Conservation (phyloP, 2,888 invertebrate genomes). For the Esperia sulphurella region DNA sequence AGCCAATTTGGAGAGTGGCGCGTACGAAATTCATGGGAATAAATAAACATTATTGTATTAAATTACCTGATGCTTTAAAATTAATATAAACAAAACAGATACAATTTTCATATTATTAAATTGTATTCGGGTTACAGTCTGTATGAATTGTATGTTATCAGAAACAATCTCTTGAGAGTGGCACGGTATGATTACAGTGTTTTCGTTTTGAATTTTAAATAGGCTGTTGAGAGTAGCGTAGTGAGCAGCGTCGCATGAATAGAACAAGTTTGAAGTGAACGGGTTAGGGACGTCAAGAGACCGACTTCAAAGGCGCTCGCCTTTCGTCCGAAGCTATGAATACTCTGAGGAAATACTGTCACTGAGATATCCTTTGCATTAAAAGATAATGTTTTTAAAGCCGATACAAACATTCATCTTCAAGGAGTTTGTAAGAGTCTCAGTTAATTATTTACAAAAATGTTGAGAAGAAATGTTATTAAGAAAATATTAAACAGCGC, state of each 20-base stretch:
- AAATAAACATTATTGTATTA: no score
- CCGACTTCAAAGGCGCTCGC: slow-evolving; percentile 35
- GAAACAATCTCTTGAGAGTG: not conserved
- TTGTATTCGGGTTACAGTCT: no score
- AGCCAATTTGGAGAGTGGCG: no score
- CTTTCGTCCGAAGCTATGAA: slow-evolving; percentile 8
- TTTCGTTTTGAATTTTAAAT: slow-evolving; percentile 14
- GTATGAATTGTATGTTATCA: not conserved
- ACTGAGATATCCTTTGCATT: not conserved
- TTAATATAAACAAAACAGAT: no score
- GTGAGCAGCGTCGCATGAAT: slow-evolving; percentile 31
- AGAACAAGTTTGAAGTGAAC: slow-evolving; percentile 40
- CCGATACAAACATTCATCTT: not conserved
- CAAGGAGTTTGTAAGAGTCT: not conserved
- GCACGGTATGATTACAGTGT: slow-evolving; percentile 3
- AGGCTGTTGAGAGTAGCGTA: slow-evolving; percentile 11
- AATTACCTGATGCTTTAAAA: no score
- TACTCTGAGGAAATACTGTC: slow-evolving; percentile 6
- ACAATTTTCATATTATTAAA: no score
- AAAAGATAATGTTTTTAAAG: not conserved
- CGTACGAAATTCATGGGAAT: no score
- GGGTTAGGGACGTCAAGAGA: slow-evolving; percentile 37
- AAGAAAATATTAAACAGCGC: no score
- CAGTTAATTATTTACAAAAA: no score
- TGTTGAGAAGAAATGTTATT: no score